Conservation (phyloP, 2,113 vertebrate genomes). For the Numenius arquata region DNA sequence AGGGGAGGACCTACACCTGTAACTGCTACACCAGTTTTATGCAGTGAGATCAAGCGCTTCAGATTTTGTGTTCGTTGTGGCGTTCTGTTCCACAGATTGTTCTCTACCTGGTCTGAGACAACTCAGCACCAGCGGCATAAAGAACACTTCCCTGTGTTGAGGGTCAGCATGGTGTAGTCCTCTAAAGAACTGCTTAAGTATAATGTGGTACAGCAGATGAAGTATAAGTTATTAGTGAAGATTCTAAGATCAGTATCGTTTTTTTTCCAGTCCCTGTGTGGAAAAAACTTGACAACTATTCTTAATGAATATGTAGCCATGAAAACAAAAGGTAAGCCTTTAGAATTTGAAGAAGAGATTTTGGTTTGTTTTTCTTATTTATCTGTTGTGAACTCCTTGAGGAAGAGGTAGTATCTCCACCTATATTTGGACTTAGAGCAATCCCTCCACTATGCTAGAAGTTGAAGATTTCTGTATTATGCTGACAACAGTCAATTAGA, state of each 20-base stretch:
- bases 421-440: neutral
- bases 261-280: constrained; percentile 90
- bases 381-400: neutral
- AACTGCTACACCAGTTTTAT: neutral
- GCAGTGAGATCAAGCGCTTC: neutral
- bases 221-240: neutral
- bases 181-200: neutral
- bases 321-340: constrained; percentile 90
- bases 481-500: neutral
- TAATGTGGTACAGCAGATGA: neutral
- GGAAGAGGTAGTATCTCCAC: neutral
- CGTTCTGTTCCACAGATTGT: neutral
- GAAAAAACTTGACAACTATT: constrained; percentile 94
- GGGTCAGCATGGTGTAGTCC: neutral
- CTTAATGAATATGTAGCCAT: constrained; percentile 93
- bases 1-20: neutral
- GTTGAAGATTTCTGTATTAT: neutral
- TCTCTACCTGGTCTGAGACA: neutral
- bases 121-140: neutral
- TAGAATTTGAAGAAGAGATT: neutral
- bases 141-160: neutral
- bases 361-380: neutral
- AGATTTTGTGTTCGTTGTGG: neutral
- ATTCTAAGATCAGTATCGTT: constrained; percentile 1
- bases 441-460: neutral